Base-by-base conservation (phyloP, 2,888 invertebrate genomes). In the Uropetala carovei region DNA sequence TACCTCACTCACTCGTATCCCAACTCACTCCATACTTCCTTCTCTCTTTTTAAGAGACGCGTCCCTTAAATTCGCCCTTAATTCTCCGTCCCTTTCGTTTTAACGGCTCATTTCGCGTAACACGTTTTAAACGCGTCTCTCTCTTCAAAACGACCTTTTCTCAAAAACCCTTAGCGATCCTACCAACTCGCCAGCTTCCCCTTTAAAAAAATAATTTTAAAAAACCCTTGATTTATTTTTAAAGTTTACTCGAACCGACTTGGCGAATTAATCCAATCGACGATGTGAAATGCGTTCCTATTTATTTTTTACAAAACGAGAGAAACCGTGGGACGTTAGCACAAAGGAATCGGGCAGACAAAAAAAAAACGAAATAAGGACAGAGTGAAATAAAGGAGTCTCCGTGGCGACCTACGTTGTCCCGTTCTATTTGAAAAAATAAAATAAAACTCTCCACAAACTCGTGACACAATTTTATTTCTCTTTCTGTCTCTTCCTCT, bases 1-100 rank as follows among this genome's bases (percentile, higher is more conserved):
- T 22, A 43, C 43, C 43, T 43, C 43, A 5, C 43, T 43, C 1
- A 43, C 43, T 43, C 43, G 43, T 3, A 27, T 75, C 27, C 75
- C 14, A 75, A 75, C 75, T 75, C 75, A 13, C 75, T n/a, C 75
- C 27, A 75, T 75, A 27, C 75, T 22, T 13, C 75, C 75, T 10
- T 75, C 75, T 75, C 75, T 75, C 27, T 60, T 60, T 22, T 75
- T 75, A 75, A 75, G 22, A 75, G 75, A 27, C 27, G 75, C 75
- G 22, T 27, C 75, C 75, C 75, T 75, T 75, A 27, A 75, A 75
- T 27, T 27, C 75, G 75, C 75, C 22, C 75, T 27, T 75, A 75
- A 75, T 75, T 75, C n/a, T n/a, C 27, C 75, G 27, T 75, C 75
- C 75, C 27, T 75, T 75, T 27, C 75, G 75, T 27, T 22, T 75